phyloP scores from a whole-genome alignment of 2,113 vertebrate genomes.

The Coregonus clupeaformis region DNA sequence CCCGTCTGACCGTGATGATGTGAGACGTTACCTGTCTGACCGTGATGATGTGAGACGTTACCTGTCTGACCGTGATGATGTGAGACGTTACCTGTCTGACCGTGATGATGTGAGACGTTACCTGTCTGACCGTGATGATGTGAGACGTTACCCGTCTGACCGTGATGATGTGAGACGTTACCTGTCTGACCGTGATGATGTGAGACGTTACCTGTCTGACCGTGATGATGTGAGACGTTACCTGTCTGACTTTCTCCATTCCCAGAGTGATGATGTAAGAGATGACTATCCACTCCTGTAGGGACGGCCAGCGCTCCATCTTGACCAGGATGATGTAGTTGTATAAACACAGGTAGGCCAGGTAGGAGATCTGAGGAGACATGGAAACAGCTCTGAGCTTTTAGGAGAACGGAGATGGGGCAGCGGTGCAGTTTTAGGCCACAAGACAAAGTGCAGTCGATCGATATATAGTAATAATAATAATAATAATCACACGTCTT shows the following conservation, averaged over 20 bases:
- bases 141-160: not conserved
- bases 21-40: too few species aligned
- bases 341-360: conserved; percentile 90
- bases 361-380: conserved; percentile 84
- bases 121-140: conserved; percentile 87
- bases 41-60: too few species aligned
- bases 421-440: too few species aligned
- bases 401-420: too few species aligned
- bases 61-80: too few species aligned
- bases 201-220: conserved; percentile 67
- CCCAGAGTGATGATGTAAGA: conserved; percentile 93
- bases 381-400: conserved; percentile 1
- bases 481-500: too few species aligned
- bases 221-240: conserved; percentile 14
- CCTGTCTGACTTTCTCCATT: conserved; percentile 93
- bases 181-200: not conserved
- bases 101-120: not conserved
- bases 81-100: too few species aligned
- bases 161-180: too few species aligned
- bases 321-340: conserved; percentile 97
- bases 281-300: conserved; percentile 96
- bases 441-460: too few species aligned
- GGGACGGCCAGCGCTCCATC: conserved; percentile 92
- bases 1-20: too few species aligned
- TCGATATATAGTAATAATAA: too few species aligned